Evolutionary conservation across 1,140 invertebrate genomes (phyloP), one percentile per base, ranked within the genome.

Genomic region (Pseudobourletiella spinata): DNA sequence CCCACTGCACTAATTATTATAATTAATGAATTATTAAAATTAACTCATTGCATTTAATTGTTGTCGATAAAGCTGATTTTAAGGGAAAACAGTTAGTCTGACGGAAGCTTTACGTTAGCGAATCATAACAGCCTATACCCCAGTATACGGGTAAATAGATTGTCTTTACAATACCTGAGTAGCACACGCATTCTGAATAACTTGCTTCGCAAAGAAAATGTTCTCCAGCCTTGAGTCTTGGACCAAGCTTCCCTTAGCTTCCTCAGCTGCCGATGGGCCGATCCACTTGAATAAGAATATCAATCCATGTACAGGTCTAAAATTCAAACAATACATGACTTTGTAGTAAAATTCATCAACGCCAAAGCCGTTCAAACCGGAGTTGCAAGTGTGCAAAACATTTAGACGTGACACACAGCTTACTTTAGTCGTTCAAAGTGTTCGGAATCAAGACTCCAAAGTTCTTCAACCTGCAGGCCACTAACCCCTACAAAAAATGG

Each of bases 221-320:
- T 93, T 91, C 22, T 94, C 86, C 46, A 89, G 77, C 67, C 83
- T 79, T 70, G 75, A 85, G 72, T 98, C 93, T 67, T 85, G 82
- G 0, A 96, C 91, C 63, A 96, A 76, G 48, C 83, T 84, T 24
- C 90, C 94, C 30, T 84, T 78, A 3, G 89, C 83, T 73, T 89
- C 72, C 92, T 86, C 73, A 91, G 88, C 73, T 88, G 86, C 18
- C 24, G 51, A 50, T 3, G 63, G 57, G 14, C 63, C 65, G 32
- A 91, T 84, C 89, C 92, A 98, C 82, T 98, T 99, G 74, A 99
- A 99, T 54, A 99, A 76, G 73, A 99, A 99, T 75, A 99, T 98
- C 25, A 99, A 79, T 25, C 97, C 97, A 81, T 98, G 91, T 16
- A 99, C 87, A 3, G 96, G 95, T 72, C 91, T 95, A 71, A 57